Evolutionary conservation across 2,888 invertebrate species (phyloP).

Genomic region (Drosophila falleni): DNA sequence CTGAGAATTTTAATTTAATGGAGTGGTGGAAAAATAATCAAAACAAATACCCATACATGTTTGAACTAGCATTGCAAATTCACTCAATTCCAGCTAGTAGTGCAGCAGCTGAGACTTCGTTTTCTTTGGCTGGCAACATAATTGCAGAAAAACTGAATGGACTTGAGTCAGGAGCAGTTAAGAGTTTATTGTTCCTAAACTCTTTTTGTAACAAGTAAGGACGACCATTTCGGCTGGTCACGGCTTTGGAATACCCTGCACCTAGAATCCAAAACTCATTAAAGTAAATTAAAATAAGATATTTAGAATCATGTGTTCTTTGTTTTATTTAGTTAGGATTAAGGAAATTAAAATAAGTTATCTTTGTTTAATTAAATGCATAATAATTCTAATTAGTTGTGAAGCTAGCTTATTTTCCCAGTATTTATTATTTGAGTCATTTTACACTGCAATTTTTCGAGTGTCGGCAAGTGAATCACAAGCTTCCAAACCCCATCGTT

Average conservation of each 20-base stretch:
- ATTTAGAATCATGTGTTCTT: not conserved
- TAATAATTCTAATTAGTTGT: no score
- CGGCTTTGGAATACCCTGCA: not conserved
- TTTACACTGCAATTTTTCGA: no score
- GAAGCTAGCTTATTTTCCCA: no score
- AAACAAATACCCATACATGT: not conserved
- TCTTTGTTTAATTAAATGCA: no score
- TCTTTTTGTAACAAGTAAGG: not conserved
- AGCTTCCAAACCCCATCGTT: no score
- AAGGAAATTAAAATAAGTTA: no score
- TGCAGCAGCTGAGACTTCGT: not conserved
- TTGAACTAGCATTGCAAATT: not conserved
- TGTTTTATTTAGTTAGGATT: no score
- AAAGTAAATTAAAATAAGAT: not conserved
- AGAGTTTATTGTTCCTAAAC: not conserved
- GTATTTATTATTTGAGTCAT: no score
- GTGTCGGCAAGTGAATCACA: no score
- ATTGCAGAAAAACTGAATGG: not conserved
- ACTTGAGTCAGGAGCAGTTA: not conserved
- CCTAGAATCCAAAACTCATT: not conserved
- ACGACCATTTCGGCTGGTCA: not conserved
- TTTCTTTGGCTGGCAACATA: not conserved
- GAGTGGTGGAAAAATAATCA: conserved; percentile 1
- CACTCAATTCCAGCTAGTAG: conserved; percentile 1
- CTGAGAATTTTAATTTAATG: conserved; percentile 1